Evolutionary conservation across 2,888 invertebrate genomes (phyloP).

Genomic region (Dolichomitus sp.): DNA sequence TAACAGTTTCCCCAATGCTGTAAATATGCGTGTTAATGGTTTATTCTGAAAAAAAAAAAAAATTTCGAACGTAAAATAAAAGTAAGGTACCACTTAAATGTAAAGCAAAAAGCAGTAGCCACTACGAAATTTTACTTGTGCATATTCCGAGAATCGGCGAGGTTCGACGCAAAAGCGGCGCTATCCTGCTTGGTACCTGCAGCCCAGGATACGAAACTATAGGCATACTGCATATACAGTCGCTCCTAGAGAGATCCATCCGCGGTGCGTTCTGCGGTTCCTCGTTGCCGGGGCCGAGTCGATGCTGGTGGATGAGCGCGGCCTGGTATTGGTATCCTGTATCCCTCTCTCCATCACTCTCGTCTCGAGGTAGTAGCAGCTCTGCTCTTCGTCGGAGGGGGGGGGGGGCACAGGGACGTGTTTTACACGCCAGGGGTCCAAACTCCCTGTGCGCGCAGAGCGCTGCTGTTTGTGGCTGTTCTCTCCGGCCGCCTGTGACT

Average conservation of each 20-base stretch:
- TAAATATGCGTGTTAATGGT: no score
- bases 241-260: slow-evolving; percentile 19
- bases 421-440: slow-evolving; percentile 64
- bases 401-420: slow-evolving; percentile 29
- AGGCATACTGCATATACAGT: neutral
- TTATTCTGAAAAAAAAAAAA: neutral
- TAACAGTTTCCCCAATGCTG: no score
- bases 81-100: neutral
- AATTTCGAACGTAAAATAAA: neutral
- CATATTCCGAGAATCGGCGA: neutral
- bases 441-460: slow-evolving; percentile 31
- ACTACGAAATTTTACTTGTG: neutral
- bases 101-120: neutral
- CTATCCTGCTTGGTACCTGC: slow-evolving; percentile 3
- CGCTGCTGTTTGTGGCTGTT: neutral
- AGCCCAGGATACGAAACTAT: neutral
- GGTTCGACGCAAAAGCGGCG: slow-evolving; percentile 25
- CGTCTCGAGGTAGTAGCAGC: slow-evolving; percentile 47
- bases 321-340: slow-evolving; percentile 44
- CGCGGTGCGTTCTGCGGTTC: slow-evolving; percentile 42
- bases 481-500: neutral
- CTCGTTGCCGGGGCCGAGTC: slow-evolving; percentile 56
- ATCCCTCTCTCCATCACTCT: slow-evolving; percentile 48
- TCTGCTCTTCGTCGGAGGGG: slow-evolving; percentile 1
- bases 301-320: slow-evolving; percentile 53